Evolutionary conservation across 2,113 vertebrate genomes (phyloP), one percentile per base, ranked within the genome.

Genomic region (Sinocyclocheilus maitianheensis): DNA sequence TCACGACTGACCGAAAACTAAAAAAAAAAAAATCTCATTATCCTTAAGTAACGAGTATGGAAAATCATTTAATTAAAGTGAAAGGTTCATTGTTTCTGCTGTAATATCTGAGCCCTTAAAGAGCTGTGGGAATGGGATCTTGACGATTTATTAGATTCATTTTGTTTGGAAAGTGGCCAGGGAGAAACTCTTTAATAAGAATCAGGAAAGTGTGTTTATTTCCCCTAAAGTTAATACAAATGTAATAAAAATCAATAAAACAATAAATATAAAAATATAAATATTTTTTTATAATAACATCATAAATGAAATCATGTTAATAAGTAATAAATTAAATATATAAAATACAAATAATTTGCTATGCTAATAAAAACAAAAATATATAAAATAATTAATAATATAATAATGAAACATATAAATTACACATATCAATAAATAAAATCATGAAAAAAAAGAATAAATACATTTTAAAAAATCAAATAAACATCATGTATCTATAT

Each of bases 11-110:
- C 24, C 18, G 48, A 34, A 72, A 83, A 51, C 12, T 1, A 9
- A 43, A 14, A 40, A 53, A 62, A 69, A 26, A 2, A 43, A 72
- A 3, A 46, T 5, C 65, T 37, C 26, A 83, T 72, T 72, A 72
- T 83, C 46, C 26, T 55, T 55, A 83, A 53, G 46, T 51, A 72
- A 37, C 48, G 53, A 34, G 69, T 12, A 74, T 58, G 65, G 65
- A 83, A 62, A 79, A 13, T 40, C 30, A 22, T 83, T 83, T 72
- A 71, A 72, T 83, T 72, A 74, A 83, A 58, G 48, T 72, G 63
- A 83, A 83, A 74, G 34, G 46, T 40, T 72, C 67, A 55, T 74
- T 58, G 69, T 83, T 72, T 83, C 67, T 63, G 48, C 51, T 83
- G 65, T 53, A 72, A 72, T 83, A 83, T 83, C 65, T 4, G 34